Conservation (phyloP, 92 coral and sea anemone genomes). For the Phenganax stokvisi region DNA sequence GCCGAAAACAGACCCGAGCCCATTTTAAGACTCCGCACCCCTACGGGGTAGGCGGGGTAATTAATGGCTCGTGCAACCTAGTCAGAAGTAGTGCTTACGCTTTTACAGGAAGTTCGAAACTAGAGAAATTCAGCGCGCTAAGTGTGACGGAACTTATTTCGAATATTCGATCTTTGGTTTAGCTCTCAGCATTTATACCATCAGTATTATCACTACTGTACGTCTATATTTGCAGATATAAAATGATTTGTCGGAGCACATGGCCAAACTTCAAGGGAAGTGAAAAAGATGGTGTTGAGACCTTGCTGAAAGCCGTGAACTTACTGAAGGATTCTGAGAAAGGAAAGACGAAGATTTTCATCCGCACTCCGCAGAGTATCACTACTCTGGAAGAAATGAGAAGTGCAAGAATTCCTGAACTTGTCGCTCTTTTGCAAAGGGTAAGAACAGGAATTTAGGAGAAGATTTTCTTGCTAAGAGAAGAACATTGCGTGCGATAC, state of each 20-base stretch:
- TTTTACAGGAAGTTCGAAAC: too few species aligned
- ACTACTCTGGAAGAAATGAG: slow-evolving; percentile 71
- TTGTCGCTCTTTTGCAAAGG: slow-evolving; percentile 75
- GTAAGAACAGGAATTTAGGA: slow-evolving; percentile 40
- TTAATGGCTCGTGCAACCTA: too few species aligned
- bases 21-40: too few species aligned
- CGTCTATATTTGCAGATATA: slow-evolving; percentile 56
- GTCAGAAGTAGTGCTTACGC: too few species aligned
- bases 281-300: slow-evolving; percentile 65
- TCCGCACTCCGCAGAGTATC: slow-evolving; percentile 85
- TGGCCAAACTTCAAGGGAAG: slow-evolving; percentile 82
- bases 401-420: slow-evolving; percentile 58
- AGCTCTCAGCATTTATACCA: too few species aligned
- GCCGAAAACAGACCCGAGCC: too few species aligned
- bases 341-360: slow-evolving; percentile 85
- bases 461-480: neutral
- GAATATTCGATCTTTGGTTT: neutral
- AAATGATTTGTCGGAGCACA: slow-evolving; percentile 64
- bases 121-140: too few species aligned
- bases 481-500: too few species aligned
- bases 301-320: slow-evolving; percentile 51
- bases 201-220: neutral
- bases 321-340: slow-evolving; percentile 67
- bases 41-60: too few species aligned
- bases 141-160: neutral